A percentile compares a stretch with the other conserved stretches of the same genome.
phyloP scores from a whole-genome alignment of 2,113 vertebrate genomes.

The Cynoglossus semilaevis region DNA sequence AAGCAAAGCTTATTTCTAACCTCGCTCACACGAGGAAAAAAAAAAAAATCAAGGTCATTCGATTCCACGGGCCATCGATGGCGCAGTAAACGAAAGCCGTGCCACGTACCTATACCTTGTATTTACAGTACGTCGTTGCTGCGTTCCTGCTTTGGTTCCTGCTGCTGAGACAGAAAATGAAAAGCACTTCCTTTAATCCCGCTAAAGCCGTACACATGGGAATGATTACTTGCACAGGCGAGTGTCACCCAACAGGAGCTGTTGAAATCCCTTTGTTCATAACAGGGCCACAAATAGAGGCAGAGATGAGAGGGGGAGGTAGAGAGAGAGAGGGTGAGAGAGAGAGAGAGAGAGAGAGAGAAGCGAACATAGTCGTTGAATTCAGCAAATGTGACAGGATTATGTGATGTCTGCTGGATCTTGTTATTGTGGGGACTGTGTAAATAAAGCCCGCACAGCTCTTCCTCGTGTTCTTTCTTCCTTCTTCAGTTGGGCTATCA shows the following conservation, averaged over 20 bases:
- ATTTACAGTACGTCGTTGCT: constrained; percentile 9
- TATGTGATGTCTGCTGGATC: constrained; percentile 38
- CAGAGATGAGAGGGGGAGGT: constrained; percentile 19
- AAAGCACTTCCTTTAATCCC: constrained; percentile 67
- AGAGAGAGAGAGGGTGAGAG: constrained; percentile 16
- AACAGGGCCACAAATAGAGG: constrained; percentile 49
- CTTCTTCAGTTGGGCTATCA: constrained; percentile 24
- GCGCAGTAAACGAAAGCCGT: neutral
- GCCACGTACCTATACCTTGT: neutral
- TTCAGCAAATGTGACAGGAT: constrained; percentile 55
- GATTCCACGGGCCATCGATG: neutral
- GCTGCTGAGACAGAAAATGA: constrained; percentile 50
- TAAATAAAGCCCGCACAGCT: constrained; percentile 16
- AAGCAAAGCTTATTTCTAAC: neutral
- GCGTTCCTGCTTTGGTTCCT: constrained; percentile 34
- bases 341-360: constrained; percentile 17
- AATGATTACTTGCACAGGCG: constrained; percentile 69
- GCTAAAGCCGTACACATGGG: constrained; percentile 63
- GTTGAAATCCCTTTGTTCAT: constrained; percentile 68
- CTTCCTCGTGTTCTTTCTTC: constrained; percentile 18
- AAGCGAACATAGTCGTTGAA: constrained; percentile 53
- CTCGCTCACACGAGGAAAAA: neutral
- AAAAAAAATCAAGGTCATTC: constrained; percentile 13
- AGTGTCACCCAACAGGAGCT: constrained; percentile 59
- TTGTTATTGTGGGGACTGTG: constrained; percentile 43